Evolutionary conservation across 2,888 invertebrate genomes (phyloP).

Genomic region (Protodeltote pygarga): DNA sequence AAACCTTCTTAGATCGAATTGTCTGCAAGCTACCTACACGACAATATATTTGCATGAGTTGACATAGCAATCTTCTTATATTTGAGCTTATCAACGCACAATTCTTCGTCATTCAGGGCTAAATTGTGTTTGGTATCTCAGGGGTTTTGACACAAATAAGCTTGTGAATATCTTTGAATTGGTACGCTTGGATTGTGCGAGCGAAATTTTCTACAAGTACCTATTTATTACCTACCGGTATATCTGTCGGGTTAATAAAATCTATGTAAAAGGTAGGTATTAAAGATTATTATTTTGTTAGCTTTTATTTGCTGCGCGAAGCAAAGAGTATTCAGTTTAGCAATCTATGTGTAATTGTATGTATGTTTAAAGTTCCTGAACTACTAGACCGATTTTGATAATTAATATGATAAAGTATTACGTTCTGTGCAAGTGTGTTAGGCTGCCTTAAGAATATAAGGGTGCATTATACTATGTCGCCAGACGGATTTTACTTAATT

Average conservation of each 20-base stretch:
- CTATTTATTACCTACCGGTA: constrained; percentile 5
- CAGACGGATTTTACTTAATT: too few species aligned
- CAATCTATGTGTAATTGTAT: too few species aligned
- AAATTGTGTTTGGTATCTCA: constrained; percentile 63
- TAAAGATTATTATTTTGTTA: too few species aligned
- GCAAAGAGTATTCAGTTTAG: too few species aligned
- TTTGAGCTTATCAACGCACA: constrained; percentile 69
- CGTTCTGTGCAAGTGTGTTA: too few species aligned
- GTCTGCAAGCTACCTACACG: constrained; percentile 53
- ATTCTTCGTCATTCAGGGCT: constrained; percentile 63
- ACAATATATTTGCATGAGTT: constrained; percentile 66
- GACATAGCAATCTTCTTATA: constrained; percentile 67
- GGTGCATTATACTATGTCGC: too few species aligned
- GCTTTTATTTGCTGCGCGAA: too few species aligned
- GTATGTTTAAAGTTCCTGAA: too few species aligned
- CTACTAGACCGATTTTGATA: too few species aligned
- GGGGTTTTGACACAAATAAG: constrained; percentile 52
- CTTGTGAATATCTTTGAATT: constrained; percentile 38
- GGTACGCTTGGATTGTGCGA: constrained; percentile 27
- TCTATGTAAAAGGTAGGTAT: constrained; percentile 33
- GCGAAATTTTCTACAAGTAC: constrained; percentile 22
- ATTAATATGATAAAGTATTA: too few species aligned
- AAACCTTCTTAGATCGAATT: constrained; percentile 69
- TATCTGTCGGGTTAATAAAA: constrained; percentile 32
- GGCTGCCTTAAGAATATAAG: too few species aligned